phyloP scores from a whole-genome alignment of 2,797 vertebrate species.

The Sebastes jordani region DNA sequence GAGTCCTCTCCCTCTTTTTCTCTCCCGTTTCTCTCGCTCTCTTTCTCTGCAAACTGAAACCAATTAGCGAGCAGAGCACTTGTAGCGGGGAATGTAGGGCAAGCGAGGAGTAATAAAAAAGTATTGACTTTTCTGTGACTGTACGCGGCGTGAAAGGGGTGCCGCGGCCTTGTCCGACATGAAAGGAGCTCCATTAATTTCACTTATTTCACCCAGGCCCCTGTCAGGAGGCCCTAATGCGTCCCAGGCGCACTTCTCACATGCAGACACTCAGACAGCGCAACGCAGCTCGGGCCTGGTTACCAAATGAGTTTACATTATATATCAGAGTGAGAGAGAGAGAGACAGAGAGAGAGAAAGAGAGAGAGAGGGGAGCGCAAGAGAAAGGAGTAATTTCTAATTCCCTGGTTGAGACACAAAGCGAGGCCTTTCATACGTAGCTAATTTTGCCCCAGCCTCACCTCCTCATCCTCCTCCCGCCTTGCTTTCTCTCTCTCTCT shows the following conservation, averaged over 20 bases:
- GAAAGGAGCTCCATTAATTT: conserved; percentile 94
- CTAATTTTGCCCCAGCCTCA: conserved; percentile 58
- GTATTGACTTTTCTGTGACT: conserved; percentile 95
- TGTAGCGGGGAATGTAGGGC: conserved; percentile 92
- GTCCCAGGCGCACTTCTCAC: conserved; percentile 88
- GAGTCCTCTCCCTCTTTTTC: conserved; percentile 82
- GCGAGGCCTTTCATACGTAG: conserved; percentile 76
- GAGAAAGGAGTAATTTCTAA: conserved; percentile 80
- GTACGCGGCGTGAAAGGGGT: conserved; percentile 90
- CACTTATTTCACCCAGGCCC: conserved; percentile 91
- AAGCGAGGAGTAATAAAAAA: conserved; percentile 94
- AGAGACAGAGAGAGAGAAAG: conserved; percentile 42
- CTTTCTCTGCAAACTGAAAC: conserved; percentile 87
- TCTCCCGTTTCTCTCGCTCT: conserved; percentile 72
- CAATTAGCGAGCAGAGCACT: conserved; percentile 90
- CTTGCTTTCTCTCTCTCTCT: not conserved
- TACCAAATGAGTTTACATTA: conserved; percentile 87
- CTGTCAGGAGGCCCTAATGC: conserved; percentile 91
- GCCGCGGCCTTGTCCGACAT: conserved; percentile 90
- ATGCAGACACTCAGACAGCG: conserved; percentile 86
- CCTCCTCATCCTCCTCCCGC: not conserved
- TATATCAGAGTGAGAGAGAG: conserved; percentile 73
- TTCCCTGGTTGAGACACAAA: conserved; percentile 73
- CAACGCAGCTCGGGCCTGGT: conserved; percentile 72
- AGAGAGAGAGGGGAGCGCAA: conserved; percentile 35